phyloP scores from a whole-genome alignment of 2,113 vertebrate species.

The Sinocyclocheilus rhinocerous region DNA sequence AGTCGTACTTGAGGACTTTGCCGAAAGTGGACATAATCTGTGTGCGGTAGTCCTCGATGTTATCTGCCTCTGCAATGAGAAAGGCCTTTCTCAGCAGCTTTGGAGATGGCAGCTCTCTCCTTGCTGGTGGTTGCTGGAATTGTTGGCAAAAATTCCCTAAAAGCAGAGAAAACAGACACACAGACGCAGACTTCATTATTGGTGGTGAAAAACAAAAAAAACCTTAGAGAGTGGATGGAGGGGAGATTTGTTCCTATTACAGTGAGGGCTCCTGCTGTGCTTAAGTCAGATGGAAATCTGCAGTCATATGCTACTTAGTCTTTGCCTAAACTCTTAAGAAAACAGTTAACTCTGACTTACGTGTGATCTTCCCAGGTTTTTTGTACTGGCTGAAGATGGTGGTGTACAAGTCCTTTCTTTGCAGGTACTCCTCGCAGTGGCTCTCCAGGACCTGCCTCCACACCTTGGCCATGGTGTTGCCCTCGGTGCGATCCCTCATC shows the following conservation, averaged over 20 bases:
- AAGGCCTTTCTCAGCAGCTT: neutral
- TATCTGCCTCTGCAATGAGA: neutral
- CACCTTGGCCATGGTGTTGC: conserved; percentile 4
- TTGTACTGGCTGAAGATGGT: neutral
- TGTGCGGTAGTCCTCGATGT: neutral
- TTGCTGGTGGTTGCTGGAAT: neutral
- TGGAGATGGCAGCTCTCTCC: neutral
- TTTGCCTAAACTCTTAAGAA: neutral
- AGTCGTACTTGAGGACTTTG: neutral
- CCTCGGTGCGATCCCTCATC: neutral
- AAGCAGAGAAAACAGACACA: neutral
- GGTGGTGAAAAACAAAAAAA: too few species aligned
- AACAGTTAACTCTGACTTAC: neutral
- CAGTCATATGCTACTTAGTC: neutral
- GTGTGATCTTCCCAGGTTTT: neutral
- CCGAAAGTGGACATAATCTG: neutral
- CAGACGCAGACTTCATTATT: neutral
- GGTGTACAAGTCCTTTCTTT: neutral
- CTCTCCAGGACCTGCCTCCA: neutral
- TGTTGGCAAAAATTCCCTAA: neutral
- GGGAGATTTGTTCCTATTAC: too few species aligned
- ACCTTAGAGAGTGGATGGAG: too few species aligned
- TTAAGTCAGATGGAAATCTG: too few species aligned
- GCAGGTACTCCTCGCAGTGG: neutral
- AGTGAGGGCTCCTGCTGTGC: too few species aligned